phyloP scores from a whole-genome alignment of 2,888 invertebrate genomes.

The Camptogramma bilineatum region DNA sequence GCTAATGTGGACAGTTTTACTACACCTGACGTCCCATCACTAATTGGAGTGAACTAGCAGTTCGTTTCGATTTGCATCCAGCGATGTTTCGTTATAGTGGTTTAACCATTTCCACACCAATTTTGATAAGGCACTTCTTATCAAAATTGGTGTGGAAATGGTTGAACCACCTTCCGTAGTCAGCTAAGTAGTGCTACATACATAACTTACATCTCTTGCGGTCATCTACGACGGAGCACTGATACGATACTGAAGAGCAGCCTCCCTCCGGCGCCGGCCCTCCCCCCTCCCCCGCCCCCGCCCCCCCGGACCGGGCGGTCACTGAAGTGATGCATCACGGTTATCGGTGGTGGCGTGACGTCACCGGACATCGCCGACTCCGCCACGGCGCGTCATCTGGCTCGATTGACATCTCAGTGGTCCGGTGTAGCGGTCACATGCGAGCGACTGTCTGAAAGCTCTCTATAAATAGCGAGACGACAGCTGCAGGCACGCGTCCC shows the following conservation, averaged over 20 bases:
- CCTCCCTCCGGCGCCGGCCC: background rate
- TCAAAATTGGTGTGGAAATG: too few relatives aligned
- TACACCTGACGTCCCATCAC: background rate
- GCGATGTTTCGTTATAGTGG: background rate
- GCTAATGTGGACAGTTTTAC: conserved; percentile 19
- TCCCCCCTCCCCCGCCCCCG: too few relatives aligned
- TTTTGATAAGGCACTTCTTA: too few relatives aligned
- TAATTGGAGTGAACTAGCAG: background rate
- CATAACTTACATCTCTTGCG: background rate
- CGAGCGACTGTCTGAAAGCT: conserved; percentile 1
- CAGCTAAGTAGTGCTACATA: background rate
- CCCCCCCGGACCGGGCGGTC: too few relatives aligned
- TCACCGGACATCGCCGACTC: too few relatives aligned
- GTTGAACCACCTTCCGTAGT: too few relatives aligned
- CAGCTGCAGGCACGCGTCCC: conserved; percentile 5
- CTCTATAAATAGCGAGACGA: conserved; percentile 2
- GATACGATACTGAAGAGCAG: background rate
- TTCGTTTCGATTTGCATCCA: background rate
- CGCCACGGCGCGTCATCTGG: too few relatives aligned
- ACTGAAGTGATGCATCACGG: too few relatives aligned
- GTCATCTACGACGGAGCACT: background rate
- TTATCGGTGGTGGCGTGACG: too few relatives aligned
- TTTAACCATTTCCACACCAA: background rate
- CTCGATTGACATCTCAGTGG: too few relatives aligned
- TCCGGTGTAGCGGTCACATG: background rate